These are phyloP conservation scores for Ariolimax columbianus DNA, from an alignment of 2,888 invertebrate genomes.

Conservation along the genomic window DNA sequence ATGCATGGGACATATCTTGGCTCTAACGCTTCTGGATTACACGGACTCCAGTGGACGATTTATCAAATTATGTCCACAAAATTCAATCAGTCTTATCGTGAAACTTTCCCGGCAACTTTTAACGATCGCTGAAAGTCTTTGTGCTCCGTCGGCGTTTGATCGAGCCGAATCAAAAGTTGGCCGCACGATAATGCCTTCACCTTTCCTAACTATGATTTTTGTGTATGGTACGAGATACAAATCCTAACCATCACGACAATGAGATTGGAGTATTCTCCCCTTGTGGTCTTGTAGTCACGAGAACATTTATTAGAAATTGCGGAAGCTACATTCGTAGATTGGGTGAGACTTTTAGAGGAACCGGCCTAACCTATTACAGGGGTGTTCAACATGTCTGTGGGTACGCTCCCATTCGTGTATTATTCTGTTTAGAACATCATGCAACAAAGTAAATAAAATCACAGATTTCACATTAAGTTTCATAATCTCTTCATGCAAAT, in stretches of 20 bases:
- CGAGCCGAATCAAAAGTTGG: slow-evolving; percentile 19
- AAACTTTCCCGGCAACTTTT: slow-evolving; percentile 32
- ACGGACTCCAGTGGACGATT: slow-evolving; percentile 13
- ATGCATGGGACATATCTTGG: slow-evolving; percentile 14
- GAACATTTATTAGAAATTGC: slow-evolving; percentile 38
- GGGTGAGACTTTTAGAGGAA: neutral
- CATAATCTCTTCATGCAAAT: too few species aligned
- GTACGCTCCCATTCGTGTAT: too few species aligned
- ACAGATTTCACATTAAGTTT: too few species aligned
- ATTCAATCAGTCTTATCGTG: slow-evolving; percentile 42
- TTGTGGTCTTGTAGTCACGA: slow-evolving; percentile 24
- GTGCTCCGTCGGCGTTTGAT: slow-evolving; percentile 31
- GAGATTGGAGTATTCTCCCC: slow-evolving; percentile 37
- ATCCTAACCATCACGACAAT: slow-evolving; percentile 21
- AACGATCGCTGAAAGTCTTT: slow-evolving; percentile 28
- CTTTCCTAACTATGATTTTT: slow-evolving; percentile 43
- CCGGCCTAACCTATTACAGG: too few species aligned
- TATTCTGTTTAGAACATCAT: too few species aligned
- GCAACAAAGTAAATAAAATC: too few species aligned
- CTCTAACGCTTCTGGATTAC: neutral
- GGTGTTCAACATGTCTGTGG: too few species aligned
- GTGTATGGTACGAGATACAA: slow-evolving; percentile 33
- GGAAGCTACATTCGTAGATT: slow-evolving; percentile 24
- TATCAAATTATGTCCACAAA: slow-evolving; percentile 36
- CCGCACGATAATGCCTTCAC: slow-evolving; percentile 16